phyloP scores from a whole-genome alignment of 2,797 vertebrate genomes.

The Etheostoma perlongum region DNA sequence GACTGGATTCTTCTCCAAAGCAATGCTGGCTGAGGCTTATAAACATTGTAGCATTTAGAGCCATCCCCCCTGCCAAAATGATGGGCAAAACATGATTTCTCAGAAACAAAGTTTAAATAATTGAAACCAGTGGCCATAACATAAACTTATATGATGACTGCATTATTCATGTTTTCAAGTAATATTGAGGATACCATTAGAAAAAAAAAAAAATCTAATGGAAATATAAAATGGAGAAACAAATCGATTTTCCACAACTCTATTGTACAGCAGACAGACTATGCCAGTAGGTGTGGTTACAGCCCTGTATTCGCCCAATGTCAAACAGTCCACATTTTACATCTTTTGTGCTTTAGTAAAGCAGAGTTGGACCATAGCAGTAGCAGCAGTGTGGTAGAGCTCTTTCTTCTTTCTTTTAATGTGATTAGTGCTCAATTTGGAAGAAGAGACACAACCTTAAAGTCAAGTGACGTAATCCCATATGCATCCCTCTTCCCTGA shows the following conservation, averaged over 20 bases:
- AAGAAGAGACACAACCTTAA: constrained; percentile 53
- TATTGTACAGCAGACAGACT: constrained; percentile 2
- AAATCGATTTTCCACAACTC: background rate
- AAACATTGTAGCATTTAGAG: background rate
- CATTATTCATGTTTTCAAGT: background rate
- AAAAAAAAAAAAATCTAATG: background rate
- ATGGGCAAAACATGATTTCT: background rate
- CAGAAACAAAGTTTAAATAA: background rate
- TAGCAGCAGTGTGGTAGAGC: constrained; percentile 45
- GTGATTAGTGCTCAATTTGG: constrained; percentile 61
- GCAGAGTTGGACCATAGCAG: constrained; percentile 56
- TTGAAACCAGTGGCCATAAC: background rate
- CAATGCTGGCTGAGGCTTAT: background rate
- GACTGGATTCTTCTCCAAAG: background rate
- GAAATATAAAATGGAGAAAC: background rate
- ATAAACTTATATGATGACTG: background rate
- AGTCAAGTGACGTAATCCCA: constrained; percentile 47
- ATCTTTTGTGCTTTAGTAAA: constrained; percentile 55
- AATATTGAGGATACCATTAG: background rate
- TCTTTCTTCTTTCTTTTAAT: constrained; percentile 49
- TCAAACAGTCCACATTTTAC: constrained; percentile 41
- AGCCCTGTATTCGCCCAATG: constrained; percentile 28
- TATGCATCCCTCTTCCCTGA: constrained; percentile 22
- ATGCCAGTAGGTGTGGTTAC: constrained; percentile 10
- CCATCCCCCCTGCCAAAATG: background rate